Evolutionary conservation across 2,113 vertebrate species (phyloP), one percentile per base, ranked within the genome.

Genomic region (Sula dactylatra): DNA sequence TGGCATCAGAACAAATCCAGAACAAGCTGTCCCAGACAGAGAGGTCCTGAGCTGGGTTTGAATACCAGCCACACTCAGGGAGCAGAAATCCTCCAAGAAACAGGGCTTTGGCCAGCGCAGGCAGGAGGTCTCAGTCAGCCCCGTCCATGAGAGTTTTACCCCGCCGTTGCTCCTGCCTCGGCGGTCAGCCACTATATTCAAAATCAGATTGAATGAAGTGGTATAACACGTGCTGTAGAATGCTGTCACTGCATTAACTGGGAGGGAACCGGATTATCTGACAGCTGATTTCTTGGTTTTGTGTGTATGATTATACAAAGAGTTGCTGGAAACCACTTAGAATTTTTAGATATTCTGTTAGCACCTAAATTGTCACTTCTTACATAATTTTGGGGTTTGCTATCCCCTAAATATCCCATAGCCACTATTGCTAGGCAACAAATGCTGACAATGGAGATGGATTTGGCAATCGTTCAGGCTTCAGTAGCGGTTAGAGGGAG

Each of bases 121-220:
- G 24, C 21, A 12, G 50, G 70, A 42, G 38, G 9, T 26, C 16
- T 18, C 12, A 6, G 71, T 40, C 25, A 38, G 18, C 25, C 31
- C 27, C 34, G 29, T n/a, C 38, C 10, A 5, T 3, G 9, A 2
- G 16, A 18, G 38, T 26, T 42, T 42, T 58, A 38, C 16, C 13
- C 42, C 1, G 2, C 5, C 0, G 6, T 19, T 36, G 6, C n/a
- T 50, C 55, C 36, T 26, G 18, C n/a, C 36, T 44, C 16, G 10
- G 58, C 19, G 4, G 47, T 20, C 20, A 32, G 66, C 24, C 5
- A 1, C 16, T 26, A 3, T 25, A 12, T 32, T 67, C 21, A n/a
- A 50, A 58, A 36, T 29, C 25, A 10, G 52, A 13, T 13, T 50
- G 54, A 36, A 52, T 6, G 3, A 25, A 42, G 38, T 4, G 18